Evolutionary conservation across 2,888 invertebrate species (phyloP), one percentile per base, ranked within the genome.

Genomic region (Hesperia comma): DNA sequence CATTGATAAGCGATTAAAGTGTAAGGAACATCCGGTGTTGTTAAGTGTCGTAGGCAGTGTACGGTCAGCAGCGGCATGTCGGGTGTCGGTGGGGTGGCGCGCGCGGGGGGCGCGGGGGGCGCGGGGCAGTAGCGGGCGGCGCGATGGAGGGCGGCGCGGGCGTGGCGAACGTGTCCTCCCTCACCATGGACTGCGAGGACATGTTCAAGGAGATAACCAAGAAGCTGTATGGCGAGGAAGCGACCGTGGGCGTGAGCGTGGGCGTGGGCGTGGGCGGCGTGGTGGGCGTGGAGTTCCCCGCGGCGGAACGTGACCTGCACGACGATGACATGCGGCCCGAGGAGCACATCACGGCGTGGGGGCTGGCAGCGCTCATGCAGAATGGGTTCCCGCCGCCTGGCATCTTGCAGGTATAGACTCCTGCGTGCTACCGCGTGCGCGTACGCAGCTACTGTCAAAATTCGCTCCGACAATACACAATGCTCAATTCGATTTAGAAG

Each of bases 171-270:
- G 90, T 87, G 70, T 87, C 94, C 63, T 87, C 94, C 75, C 93
- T 94, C 79, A 93, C 94, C 80, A 93, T 95, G 89, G 95, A 95
- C 87, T 94, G 96, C 92, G 96, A 97, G 90, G 96, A 96, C 84
- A 96, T 96, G 95, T 96, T 96, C 87, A 97, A 97, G 88, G 98
- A 98, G 94, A 97, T 98, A 83, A 97, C 97, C 71, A 95, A 97
- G 86, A 98, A 98, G 93, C 93, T 98, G 75, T 98, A 97, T 90
- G 97, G 97, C 72, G 97, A 97, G 87, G 97, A 97, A 87, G 87
- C 91, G 37, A 80, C 79, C n/a, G 82, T 81, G 69, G 80, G 96
- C 70, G 62, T 62, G 43, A 55, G 96, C 83, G 84, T 81, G 68
- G 81, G 79, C 67, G 82, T 77, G 63, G 76, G 77, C 71, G 81